phyloP scores from a whole-genome alignment of 2,888 invertebrate species.

The Spisula solida region DNA sequence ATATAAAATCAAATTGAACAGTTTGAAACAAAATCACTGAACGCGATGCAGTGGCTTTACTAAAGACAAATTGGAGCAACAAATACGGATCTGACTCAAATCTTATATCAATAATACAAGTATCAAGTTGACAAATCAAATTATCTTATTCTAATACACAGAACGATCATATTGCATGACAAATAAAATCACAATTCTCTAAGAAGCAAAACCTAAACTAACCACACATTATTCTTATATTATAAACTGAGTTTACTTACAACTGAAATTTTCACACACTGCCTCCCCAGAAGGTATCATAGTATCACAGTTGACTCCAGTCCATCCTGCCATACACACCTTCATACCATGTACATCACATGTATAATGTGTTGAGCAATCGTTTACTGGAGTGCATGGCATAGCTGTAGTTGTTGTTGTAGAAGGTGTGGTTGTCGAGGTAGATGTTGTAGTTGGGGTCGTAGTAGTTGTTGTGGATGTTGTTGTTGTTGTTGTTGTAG shows the following conservation, averaged over 20 bases:
- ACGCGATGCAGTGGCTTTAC: too few relatives aligned
- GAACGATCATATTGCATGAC: too few relatives aligned
- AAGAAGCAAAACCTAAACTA: too few relatives aligned
- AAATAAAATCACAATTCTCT: too few relatives aligned
- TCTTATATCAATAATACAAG: too few relatives aligned
- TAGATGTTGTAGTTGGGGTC: slow-evolving; percentile 43
- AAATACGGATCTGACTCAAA: too few relatives aligned
- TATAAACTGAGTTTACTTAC: slow-evolving; percentile 51
- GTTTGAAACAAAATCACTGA: too few relatives aligned
- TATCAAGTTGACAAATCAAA: too few relatives aligned
- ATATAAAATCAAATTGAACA: too few relatives aligned
- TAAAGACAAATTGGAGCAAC: too few relatives aligned
- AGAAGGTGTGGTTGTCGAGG: slow-evolving; percentile 47
- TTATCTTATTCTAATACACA: too few relatives aligned
- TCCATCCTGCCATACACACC: slow-evolving; percentile 97
- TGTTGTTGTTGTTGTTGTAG: slow-evolving; percentile 49
- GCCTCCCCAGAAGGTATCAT: slow-evolving; percentile 68
- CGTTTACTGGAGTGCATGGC: slow-evolving; percentile 52
- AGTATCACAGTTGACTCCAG: slow-evolving; percentile 94
- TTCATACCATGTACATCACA: slow-evolving; percentile 96
- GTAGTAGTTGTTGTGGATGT: slow-evolving; percentile 53
- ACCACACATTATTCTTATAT: too few relatives aligned
- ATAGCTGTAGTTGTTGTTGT: slow-evolving; percentile 57
- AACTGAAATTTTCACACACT: slow-evolving; percentile 70
- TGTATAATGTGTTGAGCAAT: slow-evolving; percentile 93